These are phyloP conservation scores for Rotaria sp. DNA, from an alignment of 2,888 invertebrate genomes.

Conservation along the genomic window DNA sequence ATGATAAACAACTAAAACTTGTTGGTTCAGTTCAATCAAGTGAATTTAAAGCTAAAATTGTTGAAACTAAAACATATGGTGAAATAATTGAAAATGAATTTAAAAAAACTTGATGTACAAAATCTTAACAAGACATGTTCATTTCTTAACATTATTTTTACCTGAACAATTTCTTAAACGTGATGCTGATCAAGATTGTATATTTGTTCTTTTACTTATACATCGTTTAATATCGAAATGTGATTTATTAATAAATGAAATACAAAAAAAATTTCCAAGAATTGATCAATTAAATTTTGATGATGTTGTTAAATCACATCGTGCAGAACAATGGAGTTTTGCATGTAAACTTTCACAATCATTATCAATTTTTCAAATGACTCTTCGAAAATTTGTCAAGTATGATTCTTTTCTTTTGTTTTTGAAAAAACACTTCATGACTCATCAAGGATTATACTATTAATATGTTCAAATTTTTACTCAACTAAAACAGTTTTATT, in stretches of 20 bases:
- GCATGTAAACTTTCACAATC: slow-evolving; percentile 55
- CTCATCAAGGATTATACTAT: no score
- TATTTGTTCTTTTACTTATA: slow-evolving; percentile 74
- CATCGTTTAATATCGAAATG: slow-evolving; percentile 68
- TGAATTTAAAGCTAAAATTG: slow-evolving; percentile 68
- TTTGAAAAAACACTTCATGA: no score
- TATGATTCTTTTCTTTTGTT: slow-evolving; percentile 43
- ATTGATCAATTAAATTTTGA: background rate
- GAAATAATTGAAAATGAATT: slow-evolving; percentile 78
- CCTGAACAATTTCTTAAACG: slow-evolving; percentile 84
- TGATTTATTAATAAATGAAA: slow-evolving; percentile 78
- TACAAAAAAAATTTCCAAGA: slow-evolving; percentile 57
- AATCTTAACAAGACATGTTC: slow-evolving; percentile 65
- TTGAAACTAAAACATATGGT: slow-evolving; percentile 66
- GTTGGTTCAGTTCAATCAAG: slow-evolving; percentile 9
- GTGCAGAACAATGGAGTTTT: slow-evolving; percentile 75
- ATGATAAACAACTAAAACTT: slow-evolving; percentile 31
- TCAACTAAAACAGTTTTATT: no score
- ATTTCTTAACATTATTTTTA: slow-evolving; percentile 81
- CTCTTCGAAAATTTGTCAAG: slow-evolving; percentile 57
- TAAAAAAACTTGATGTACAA: slow-evolving; percentile 77
- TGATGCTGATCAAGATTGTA: slow-evolving; percentile 86
- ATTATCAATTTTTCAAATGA: slow-evolving; percentile 55
- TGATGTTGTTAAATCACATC: slow-evolving; percentile 65
- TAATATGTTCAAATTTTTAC: no score